Evolutionary conservation across 1,140 invertebrate species (phyloP), one percentile per base, ranked within the genome.

Genomic region (Planococcus citri): DNA sequence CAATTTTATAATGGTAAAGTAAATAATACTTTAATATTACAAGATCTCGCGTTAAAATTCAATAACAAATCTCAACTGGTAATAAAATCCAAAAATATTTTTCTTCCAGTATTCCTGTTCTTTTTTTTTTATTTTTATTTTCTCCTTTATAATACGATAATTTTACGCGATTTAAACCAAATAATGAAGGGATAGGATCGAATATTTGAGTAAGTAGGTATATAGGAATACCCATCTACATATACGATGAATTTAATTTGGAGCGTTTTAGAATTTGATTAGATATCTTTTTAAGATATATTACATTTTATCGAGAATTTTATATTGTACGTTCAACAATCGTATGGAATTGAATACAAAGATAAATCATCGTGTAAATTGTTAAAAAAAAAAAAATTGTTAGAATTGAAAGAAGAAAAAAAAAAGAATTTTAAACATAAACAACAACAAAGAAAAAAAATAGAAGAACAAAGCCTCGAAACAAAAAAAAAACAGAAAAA

Each of bases 21-120:
- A 51, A 51, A 51, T 51, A 51, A 51, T 51, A 20, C 41, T 51
- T 51, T 51, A 51, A n/a, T 51, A 51, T 51, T 51, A 51, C 41
- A 51, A 51, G n/a, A 51, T 51, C 41, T 51, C n/a, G 41, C 12
- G 41, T 51, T 51, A 51, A 20, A 51, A 51, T 51, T 51, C 41
- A n/a, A 51, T 51, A 51, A 51, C 41, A 51, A 51, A 51, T 51
- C 41, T 51, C 41, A 3, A 14, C n/a, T n/a, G n/a, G 41, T 51
- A 51, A 51, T 51, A 51, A 51, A 20, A 17, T 51, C n/a, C 41
- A 51, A 51, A 51, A 51, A 17, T 51, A 51, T 51, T 51, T n/a
- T 9, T 20, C 41, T 20, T 9, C 17, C n/a, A n/a, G n/a, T n/a
- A n/a, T 51, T 51, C 10, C 3, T 17, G n/a, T 51, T 51, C 17